A percentile compares a stretch with the other conserved stretches of the same genome.
These are phyloP conservation scores for Gerris lacustris DNA, from an alignment of 2,888 invertebrate species.

Conservation along the genomic window DNA sequence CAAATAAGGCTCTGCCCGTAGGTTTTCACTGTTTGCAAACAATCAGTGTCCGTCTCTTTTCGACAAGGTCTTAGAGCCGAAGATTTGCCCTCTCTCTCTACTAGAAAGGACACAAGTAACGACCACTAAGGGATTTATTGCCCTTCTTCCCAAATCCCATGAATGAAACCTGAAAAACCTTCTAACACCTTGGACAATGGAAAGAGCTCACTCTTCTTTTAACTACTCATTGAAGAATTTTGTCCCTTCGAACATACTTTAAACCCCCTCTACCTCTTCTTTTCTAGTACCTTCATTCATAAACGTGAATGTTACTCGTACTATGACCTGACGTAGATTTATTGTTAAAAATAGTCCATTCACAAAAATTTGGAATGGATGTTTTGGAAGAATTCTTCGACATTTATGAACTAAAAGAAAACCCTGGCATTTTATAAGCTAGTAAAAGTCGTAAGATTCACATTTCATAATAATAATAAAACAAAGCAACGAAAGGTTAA, in stretches of 20 bases:
- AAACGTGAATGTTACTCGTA: background rate
- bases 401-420: no score
- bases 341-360: background rate
- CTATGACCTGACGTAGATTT: background rate
- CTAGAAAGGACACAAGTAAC: background rate
- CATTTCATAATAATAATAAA: no score
- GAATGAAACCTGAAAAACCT: background rate
- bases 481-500: no score
- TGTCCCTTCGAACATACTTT: background rate
- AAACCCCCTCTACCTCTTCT: background rate
- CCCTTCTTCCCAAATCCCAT: background rate
- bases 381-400: no score
- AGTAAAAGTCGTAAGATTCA: no score
- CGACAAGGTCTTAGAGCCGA: background rate
- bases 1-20: background rate
- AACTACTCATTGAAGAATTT: background rate
- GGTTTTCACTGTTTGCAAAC: constrained; percentile 1
- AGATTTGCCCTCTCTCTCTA: background rate
- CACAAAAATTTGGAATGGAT: no score
- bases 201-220: background rate
- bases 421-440: no score
- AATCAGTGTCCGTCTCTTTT: background rate
- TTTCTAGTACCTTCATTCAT: constrained; percentile 1
- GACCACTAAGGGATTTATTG: background rate
- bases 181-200: background rate